phyloP scores from a whole-genome alignment of 2,888 invertebrate species.

The Cryptosula pallasiana region DNA sequence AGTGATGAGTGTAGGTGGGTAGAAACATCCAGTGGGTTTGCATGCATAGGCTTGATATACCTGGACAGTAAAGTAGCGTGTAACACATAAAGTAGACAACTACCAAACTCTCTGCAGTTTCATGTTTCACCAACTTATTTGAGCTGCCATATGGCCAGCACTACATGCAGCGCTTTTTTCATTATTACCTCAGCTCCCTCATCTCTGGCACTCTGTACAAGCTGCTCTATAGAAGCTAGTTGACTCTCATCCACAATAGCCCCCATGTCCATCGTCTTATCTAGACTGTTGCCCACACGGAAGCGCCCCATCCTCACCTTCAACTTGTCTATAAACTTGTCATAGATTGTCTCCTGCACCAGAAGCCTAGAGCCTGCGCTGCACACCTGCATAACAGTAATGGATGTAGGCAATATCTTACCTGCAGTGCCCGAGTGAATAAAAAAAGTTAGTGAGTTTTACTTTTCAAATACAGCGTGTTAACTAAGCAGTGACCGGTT shows the following conservation, averaged over 20 bases:
- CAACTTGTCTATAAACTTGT: conserved; percentile 55
- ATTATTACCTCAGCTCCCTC: conserved; percentile 54
- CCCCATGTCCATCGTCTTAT: conserved; percentile 56
- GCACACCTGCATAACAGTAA: conserved; percentile 53
- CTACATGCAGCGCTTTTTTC: no score
- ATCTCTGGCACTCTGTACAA: conserved; percentile 39
- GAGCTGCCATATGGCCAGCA: no score
- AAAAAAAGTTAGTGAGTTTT: no score
- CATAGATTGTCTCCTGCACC: conserved; percentile 59
- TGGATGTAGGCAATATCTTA: no score
- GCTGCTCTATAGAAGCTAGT: conserved; percentile 36
- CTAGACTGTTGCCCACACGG: conserved; percentile 52
- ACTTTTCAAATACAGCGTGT: no score
- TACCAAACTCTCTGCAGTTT: no score
- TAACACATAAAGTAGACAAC: no score
- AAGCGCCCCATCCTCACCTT: conserved; percentile 52
- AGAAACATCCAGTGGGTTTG: conserved; percentile 44
- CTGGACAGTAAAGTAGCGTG: conserved; percentile 31
- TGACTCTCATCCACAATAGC: conserved; percentile 49
- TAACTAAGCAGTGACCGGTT: no score
- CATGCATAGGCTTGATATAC: conserved; percentile 39
- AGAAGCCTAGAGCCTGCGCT: conserved; percentile 57
- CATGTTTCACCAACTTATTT: no score
- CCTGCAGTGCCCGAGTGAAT: no score
- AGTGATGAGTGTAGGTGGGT: conserved; percentile 53